These are phyloP conservation scores for Petrocephalus zakoni DNA, from an alignment of 2,113 vertebrate species.

Conservation along the genomic window DNA sequence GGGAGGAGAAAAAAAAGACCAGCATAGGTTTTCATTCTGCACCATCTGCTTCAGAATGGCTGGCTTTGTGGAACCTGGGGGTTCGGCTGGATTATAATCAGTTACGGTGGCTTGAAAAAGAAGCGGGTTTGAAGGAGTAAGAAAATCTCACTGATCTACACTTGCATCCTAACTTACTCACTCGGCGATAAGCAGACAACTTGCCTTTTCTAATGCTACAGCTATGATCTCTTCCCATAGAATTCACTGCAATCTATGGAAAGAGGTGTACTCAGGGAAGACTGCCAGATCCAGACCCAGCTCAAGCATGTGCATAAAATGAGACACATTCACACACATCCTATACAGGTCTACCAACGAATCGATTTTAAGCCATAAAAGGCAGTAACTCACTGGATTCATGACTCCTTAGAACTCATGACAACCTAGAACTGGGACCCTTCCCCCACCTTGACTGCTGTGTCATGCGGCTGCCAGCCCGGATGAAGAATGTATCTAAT, in stretches of 20 bases:
- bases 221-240: neutral
- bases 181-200: neutral
- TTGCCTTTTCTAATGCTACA: neutral
- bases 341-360: neutral
- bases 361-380: neutral
- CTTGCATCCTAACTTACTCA: neutral
- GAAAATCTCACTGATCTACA: neutral
- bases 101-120: neutral
- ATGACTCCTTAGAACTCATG: neutral
- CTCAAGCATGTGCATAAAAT: neutral
- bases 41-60: neutral
- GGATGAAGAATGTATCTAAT: neutral
- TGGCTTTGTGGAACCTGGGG: neutral
- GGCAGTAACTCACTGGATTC: neutral
- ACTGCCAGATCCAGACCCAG: neutral
- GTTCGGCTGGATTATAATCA: neutral
- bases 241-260: neutral
- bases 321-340: neutral
- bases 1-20: neutral
- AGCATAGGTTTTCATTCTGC: neutral
- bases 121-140: neutral
- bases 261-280: neutral
- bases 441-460: neutral
- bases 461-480: neutral
- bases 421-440: neutral